Evolutionary conservation across 1,140 invertebrate genomes (phyloP).

Genomic region (Caenorhabditis latens): DNA sequence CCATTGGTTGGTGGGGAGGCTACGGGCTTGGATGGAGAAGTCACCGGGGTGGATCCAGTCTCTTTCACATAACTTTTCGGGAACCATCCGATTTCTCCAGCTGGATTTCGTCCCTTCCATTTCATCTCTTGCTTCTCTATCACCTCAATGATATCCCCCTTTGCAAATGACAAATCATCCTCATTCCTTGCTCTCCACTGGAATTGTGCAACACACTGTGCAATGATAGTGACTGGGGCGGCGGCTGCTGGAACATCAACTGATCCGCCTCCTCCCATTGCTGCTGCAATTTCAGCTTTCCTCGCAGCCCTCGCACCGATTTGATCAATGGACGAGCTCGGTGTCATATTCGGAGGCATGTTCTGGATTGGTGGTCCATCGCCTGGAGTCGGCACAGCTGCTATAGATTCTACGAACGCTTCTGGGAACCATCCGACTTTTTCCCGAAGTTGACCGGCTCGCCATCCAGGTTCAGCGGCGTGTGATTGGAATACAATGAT

Average conservation of each 20-base stretch:
- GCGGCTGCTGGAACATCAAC: conserved; percentile 42
- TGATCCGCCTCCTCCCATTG: background rate
- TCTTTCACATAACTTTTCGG: conserved; percentile 84
- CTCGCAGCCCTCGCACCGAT: conserved; percentile 69
- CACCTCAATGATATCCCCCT: conserved; percentile 82
- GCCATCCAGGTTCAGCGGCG: conserved; percentile 95
- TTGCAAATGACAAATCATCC: conserved; percentile 83
- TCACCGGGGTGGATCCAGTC: conserved; percentile 70
- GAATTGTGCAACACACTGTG: conserved; percentile 80
- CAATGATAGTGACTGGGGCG: conserved; percentile 59
- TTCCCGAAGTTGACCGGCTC: conserved; percentile 85
- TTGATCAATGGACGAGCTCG: conserved; percentile 74
- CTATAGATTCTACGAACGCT: conserved; percentile 90
- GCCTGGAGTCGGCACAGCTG: conserved; percentile 71
- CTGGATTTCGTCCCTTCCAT: conserved; percentile 82
- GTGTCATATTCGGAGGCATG: conserved; percentile 66
- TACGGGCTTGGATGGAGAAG: conserved; percentile 16
- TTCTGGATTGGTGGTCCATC: conserved; percentile 58
- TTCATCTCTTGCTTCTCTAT: conserved; percentile 83
- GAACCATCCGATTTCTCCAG: conserved; percentile 82
- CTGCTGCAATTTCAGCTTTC: conserved; percentile 49
- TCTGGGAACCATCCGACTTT: conserved; percentile 94
- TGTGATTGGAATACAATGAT: conserved; percentile 89
- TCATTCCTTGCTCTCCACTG: conserved; percentile 83
- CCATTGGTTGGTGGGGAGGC: background rate